Percentiles rank a stretch among this genome's conserved stretches.
phyloP scores from a whole-genome alignment of 2,888 invertebrate species.

The Drosophila neutralis region DNA sequence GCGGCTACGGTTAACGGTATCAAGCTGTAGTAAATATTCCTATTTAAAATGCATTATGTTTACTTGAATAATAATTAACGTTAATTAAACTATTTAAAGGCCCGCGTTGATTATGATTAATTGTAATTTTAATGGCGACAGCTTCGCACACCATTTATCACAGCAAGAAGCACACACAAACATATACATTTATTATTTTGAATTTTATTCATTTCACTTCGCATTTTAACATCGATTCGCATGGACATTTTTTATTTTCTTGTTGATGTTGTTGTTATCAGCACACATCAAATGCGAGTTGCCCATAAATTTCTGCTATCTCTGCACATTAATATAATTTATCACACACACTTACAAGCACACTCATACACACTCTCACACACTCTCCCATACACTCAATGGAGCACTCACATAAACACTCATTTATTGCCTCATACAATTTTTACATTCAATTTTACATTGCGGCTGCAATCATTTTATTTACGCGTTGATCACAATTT shows the following conservation, averaged over 20 bases:
- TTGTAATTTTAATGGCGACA: slow-evolving; percentile 53
- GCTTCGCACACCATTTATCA: slow-evolving; percentile 49
- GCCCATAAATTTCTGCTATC: slow-evolving; percentile 70
- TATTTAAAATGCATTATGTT: slow-evolving; percentile 11
- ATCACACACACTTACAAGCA: slow-evolving; percentile 40
- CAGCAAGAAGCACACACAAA: slow-evolving; percentile 11
- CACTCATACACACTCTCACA: slow-evolving; percentile 2
- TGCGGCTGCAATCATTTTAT: slow-evolving; percentile 66
- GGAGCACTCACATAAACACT: slow-evolving; percentile 20
- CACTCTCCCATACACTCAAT: slow-evolving; percentile 38
- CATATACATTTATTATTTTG: slow-evolving; percentile 37
- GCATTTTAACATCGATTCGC: slow-evolving; percentile 38
- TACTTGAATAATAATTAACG: slow-evolving; percentile 46
- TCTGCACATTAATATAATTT: slow-evolving; percentile 76
- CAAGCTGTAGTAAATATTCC: slow-evolving; percentile 9
- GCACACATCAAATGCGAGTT: slow-evolving; percentile 45
- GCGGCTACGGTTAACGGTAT: not conserved
- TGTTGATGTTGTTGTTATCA: slow-evolving; percentile 29
- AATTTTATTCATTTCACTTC: slow-evolving; percentile 46
- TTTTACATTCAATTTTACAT: slow-evolving; percentile 61
- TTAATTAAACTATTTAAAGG: slow-evolving; percentile 63
- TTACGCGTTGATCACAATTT: slow-evolving; percentile 42
- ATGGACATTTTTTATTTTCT: slow-evolving; percentile 28
- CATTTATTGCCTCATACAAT: slow-evolving; percentile 49
- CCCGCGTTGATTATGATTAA: slow-evolving; percentile 52